Percentiles rank a stretch among this genome's conserved stretches.
Evolutionary conservation across 2,113 vertebrate genomes (phyloP).

Genomic region (Perognathus longimembris): DNA sequence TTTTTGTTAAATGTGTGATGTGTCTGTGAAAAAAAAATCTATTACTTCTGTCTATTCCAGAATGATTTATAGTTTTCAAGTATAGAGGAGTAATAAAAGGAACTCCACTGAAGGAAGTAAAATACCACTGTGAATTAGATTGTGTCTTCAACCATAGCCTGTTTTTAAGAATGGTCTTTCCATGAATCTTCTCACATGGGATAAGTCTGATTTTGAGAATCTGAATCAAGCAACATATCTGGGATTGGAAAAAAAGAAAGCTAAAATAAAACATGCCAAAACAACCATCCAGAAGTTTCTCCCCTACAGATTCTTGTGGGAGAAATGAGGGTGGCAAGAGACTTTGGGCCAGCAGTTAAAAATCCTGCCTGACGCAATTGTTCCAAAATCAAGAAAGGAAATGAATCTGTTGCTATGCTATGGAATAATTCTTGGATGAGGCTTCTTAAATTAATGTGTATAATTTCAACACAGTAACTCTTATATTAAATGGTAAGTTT

Average conservation of each 20-base stretch:
- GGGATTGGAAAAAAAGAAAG: neutral
- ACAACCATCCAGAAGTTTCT: neutral
- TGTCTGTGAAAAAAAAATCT: conserved; percentile 31
- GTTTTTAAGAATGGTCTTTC: conserved; percentile 44
- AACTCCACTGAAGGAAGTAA: neutral
- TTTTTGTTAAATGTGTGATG: conserved; percentile 58
- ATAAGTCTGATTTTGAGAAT: neutral
- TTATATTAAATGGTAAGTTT: conserved; percentile 42
- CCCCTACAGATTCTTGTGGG: neutral
- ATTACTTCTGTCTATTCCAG: conserved; percentile 15
- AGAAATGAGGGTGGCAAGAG: neutral
- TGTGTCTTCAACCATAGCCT: neutral
- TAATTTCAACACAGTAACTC: neutral
- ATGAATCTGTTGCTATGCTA: neutral
- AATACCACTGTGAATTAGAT: neutral
- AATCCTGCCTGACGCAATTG: neutral
- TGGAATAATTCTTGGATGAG: neutral
- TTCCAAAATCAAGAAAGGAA: neutral
- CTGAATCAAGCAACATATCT: neutral
- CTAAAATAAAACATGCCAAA: neutral
- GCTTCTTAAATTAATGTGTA: conserved; percentile 4
- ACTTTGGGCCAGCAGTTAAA: conserved; percentile 8
- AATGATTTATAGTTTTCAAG: conserved; percentile 16
- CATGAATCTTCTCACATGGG: neutral
- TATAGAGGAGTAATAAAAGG: conserved; percentile 2